Conservation (phyloP, 2,113 vertebrate species). For the Eleginops maclovinus region DNA sequence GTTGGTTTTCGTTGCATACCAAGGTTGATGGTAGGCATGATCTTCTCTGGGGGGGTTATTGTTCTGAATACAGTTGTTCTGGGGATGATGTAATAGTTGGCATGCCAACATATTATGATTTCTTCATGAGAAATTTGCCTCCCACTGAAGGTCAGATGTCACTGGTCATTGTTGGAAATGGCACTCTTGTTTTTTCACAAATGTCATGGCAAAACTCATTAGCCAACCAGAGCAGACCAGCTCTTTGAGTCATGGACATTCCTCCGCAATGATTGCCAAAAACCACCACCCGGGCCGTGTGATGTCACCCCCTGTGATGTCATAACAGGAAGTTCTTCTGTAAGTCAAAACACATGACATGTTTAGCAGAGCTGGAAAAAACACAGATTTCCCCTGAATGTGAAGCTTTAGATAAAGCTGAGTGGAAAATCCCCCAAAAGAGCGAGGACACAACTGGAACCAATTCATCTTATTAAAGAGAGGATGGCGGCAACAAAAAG, state of each 20-base stretch:
- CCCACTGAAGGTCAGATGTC: constrained; percentile 70
- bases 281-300: constrained; percentile 41
- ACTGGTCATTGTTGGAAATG: constrained; percentile 76
- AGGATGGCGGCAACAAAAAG: not conserved
- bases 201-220: constrained; percentile 69
- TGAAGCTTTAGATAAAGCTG: constrained; percentile 18
- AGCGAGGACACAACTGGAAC: constrained; percentile 46
- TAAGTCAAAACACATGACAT: constrained; percentile 51
- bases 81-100: constrained; percentile 69
- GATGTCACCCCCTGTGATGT: constrained; percentile 54
- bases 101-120: constrained; percentile 58
- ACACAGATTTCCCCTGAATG: constrained; percentile 19
- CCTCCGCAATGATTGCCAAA: constrained; percentile 42
- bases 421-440: constrained; percentile 18
- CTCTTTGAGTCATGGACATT: constrained; percentile 63
- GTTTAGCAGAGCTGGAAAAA: constrained; percentile 25
- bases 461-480: constrained; percentile 42
- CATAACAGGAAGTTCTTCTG: constrained; percentile 54
- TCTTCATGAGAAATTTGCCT: constrained; percentile 53
- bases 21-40: constrained; percentile 7
- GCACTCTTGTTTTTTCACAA: constrained; percentile 65
- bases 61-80: constrained; percentile 65
- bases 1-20: constrained; percentile 1
- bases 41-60: constrained; percentile 4
- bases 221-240: constrained; percentile 53